Evolutionary conservation across 1,140 invertebrate genomes (phyloP).

Genomic region (Drosophila pandora): DNA sequence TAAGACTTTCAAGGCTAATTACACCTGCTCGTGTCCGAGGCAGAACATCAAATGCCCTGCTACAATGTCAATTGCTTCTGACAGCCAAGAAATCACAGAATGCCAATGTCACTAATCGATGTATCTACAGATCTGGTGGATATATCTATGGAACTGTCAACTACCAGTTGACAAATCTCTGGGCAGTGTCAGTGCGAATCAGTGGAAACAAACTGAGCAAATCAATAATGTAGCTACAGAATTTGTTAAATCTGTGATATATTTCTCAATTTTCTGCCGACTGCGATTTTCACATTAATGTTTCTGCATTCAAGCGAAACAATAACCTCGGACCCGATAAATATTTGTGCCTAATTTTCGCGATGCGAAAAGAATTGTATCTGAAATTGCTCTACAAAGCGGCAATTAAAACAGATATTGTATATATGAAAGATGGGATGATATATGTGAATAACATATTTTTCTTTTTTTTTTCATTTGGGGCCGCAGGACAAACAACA

Average conservation of each 20-base stretch:
- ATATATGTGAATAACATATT: conserved; percentile 42
- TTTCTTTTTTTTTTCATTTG: conserved; percentile 17
- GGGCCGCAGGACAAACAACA: conserved; percentile 69
- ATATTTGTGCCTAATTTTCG: conserved; percentile 56
- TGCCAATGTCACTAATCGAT: conserved; percentile 50
- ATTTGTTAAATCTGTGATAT: conserved; percentile 12
- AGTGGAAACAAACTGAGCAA: conserved; percentile 30
- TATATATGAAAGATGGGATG: conserved; percentile 37
- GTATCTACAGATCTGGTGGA: conserved; percentile 17
- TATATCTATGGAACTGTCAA: conserved; percentile 32
- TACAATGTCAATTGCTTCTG: conserved; percentile 64
- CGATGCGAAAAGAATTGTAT: conserved; percentile 42
- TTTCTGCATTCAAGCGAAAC: conserved; percentile 58
- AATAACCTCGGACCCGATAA: conserved; percentile 64
- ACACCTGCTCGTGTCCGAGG: conserved; percentile 51
- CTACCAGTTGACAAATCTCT: conserved; percentile 39
- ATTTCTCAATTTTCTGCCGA: conserved; percentile 28
- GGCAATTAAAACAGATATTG: conserved; percentile 63
- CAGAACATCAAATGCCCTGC: conserved; percentile 37
- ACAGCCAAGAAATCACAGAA: conserved; percentile 38
- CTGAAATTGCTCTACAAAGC: conserved; percentile 65
- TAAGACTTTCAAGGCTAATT: conserved; percentile 64
- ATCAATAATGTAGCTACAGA: conserved; percentile 53
- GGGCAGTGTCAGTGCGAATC: conserved; percentile 48
- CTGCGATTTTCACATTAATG: conserved; percentile 42